These are phyloP conservation scores for Crax fasciolata DNA, from an alignment of 2,797 vertebrate genomes.

Conservation along the genomic window DNA sequence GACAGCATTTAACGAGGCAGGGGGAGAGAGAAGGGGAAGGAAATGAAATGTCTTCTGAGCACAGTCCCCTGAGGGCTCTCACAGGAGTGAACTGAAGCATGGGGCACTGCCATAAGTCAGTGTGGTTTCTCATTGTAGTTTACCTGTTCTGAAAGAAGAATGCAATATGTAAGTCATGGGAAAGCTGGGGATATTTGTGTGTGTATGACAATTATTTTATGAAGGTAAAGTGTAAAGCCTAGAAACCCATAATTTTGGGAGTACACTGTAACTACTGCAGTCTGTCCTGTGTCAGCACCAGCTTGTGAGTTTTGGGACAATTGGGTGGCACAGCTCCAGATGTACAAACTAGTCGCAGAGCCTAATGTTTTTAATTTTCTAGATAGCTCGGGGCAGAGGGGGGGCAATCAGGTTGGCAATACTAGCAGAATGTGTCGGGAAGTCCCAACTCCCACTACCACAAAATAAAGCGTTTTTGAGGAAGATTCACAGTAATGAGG, in stretches of 20 bases:
- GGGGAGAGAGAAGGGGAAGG: neutral
- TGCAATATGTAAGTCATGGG: neutral
- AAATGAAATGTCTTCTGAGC: neutral
- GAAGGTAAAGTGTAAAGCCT: neutral
- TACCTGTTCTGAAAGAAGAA: neutral
- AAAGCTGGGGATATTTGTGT: neutral
- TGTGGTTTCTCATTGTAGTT: neutral
- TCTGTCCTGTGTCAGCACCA: neutral
- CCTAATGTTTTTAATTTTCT: slow-evolving; percentile 55
- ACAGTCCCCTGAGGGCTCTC: neutral
- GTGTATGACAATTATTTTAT: neutral
- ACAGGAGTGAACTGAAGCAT: neutral
- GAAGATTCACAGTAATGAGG: neutral
- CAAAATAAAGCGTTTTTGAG: neutral
- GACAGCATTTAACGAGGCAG: neutral
- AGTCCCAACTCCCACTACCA: neutral
- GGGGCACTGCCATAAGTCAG: neutral
- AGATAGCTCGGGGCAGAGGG: neutral
- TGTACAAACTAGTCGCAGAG: neutral
- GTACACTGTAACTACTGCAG: neutral
- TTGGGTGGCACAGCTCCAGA: neutral
- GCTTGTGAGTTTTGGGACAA: neutral
- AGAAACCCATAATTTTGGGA: neutral
- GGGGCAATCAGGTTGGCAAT: neutral
- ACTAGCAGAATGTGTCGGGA: neutral